Conservation (phyloP, 2,113 vertebrate genomes). For the Anseranas semipalmata region DNA sequence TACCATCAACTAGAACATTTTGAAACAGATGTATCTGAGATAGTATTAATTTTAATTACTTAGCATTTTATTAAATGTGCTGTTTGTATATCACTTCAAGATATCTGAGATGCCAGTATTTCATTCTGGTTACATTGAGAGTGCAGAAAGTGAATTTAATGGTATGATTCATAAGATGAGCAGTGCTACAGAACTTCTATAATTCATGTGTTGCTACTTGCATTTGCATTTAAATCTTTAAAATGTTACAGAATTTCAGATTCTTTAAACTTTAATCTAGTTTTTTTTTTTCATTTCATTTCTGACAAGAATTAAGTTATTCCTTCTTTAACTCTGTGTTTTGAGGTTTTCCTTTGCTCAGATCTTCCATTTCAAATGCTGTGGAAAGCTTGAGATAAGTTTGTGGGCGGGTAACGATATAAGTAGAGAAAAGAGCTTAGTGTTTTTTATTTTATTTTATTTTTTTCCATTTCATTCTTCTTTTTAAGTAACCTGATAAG, state of each 20-base stretch:
- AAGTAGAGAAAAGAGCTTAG: not conserved
- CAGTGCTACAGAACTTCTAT: not conserved
- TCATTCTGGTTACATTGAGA: not conserved
- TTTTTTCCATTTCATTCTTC: not conserved
- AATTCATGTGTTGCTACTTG: not conserved
- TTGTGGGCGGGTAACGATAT: not conserved
- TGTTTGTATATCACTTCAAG: conserved; percentile 14
- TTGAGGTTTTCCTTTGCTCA: conserved; percentile 32
- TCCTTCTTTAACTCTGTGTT: conserved; percentile 8
- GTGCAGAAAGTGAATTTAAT: not conserved
- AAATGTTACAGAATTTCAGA: conserved; percentile 24
- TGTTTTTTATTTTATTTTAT: not conserved
- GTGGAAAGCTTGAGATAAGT: conserved; percentile 29
- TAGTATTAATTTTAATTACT: not conserved
- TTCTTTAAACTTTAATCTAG: not conserved
- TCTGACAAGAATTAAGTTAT: not conserved
- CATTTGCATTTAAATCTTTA: conserved; percentile 44
- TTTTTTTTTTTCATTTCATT: not conserved
- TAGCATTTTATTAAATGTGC: not conserved
- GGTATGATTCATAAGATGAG: not conserved
- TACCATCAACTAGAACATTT: conserved; percentile 9
- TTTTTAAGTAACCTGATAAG: not conserved
- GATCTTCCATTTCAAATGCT: conserved; percentile 24
- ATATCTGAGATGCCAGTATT: not conserved
- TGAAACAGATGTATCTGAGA: conserved; percentile 15